Base-by-base conservation (phyloP, 2,888 invertebrate genomes). In the Cordilura impudica region DNA sequence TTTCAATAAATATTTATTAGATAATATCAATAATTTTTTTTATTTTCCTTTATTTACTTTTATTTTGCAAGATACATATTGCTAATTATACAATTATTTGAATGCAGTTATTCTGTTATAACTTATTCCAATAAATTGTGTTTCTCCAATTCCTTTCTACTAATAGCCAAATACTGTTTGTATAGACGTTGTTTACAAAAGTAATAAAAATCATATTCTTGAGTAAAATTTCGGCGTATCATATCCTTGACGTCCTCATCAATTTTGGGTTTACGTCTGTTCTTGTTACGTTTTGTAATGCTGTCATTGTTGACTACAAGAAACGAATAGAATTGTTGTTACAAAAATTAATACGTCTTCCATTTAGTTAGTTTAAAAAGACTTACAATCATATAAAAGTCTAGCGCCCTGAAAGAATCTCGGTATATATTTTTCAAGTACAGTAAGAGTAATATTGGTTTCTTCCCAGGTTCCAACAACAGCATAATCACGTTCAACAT, bases 401-500 rank as follows among this genome's bases (percentile, higher is more conserved):
- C 92, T 90, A 1, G 96, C 96, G 53, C 95, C 95, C n/a, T 90
- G 90, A 89, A 97, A 97, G 90, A 96, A 19, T 53, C 14, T 53
- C 2, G 23, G 12, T 51, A 56, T 91, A 39, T n/a, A 39, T 2
- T 39, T 12, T 89, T 97, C 96, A 67, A 97, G 90, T 1, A 97
- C 97, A 4, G 94, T 91, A 19, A 97, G 90, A 0, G 96, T 97
- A 3, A 94, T 92, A 90, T 97, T 96, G 88, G 97, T 92, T 84
- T 97, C 96, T 87, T 97, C 97, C 58, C 97, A 92, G 6, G 96
- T 94, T 0, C 97, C 97, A 2, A 97, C 96, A 0, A 97, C 96
- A 0, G 96, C 94, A 86, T 95, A 97, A 84, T 96, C 94, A 84
- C 94, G 92, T 86, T 97, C 96, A 1, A 97, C 96, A 39, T 95